A percentile compares a stretch with the other conserved stretches of the same genome.
Conservation (phyloP, 1,140 invertebrate species). For the Cyrtorhinus lividipennis region DNA sequence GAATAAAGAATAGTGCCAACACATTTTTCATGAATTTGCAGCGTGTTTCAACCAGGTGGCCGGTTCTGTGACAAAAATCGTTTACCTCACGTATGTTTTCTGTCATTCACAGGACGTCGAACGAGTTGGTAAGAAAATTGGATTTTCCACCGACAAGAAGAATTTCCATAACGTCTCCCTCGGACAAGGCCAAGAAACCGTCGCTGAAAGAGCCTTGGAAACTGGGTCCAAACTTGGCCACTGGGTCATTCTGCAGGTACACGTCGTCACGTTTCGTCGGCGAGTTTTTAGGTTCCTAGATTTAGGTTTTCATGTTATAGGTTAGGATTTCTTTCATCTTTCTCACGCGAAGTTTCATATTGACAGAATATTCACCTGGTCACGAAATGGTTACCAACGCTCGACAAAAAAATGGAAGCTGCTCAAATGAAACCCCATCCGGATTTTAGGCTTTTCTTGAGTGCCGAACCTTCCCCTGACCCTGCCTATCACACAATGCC, state of each 20-base stretch:
- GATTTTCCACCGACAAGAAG: conserved; percentile 59
- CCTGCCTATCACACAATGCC: conserved; percentile 51
- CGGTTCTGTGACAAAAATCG: not conserved
- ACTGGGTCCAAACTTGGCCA: conserved; percentile 61
- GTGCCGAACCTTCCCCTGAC: conserved; percentile 47
- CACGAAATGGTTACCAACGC: conserved; percentile 64
- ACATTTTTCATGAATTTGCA: too few species aligned
- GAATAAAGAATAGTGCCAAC: too few species aligned
- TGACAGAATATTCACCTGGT: conserved; percentile 80
- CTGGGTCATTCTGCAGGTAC: conserved; percentile 74
- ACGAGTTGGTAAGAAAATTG: conserved; percentile 56
- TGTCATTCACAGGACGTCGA: conserved; percentile 77
- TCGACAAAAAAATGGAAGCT: conserved; percentile 86
- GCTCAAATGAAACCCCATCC: conserved; percentile 49
- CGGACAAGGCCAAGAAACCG: conserved; percentile 85
- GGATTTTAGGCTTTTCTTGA: conserved; percentile 55
- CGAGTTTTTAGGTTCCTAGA: not conserved
- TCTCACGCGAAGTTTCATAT: conserved; percentile 26
- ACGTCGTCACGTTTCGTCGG: conserved; percentile 22
- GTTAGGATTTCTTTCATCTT: not conserved
- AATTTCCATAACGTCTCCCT: conserved; percentile 90
- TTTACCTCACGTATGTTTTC: not conserved
- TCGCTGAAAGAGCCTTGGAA: conserved; percentile 76
- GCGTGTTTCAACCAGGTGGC: too few species aligned
- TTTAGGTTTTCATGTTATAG: not conserved